phyloP scores from a whole-genome alignment of 2,888 invertebrate genomes.

The Plebejus melissa region DNA sequence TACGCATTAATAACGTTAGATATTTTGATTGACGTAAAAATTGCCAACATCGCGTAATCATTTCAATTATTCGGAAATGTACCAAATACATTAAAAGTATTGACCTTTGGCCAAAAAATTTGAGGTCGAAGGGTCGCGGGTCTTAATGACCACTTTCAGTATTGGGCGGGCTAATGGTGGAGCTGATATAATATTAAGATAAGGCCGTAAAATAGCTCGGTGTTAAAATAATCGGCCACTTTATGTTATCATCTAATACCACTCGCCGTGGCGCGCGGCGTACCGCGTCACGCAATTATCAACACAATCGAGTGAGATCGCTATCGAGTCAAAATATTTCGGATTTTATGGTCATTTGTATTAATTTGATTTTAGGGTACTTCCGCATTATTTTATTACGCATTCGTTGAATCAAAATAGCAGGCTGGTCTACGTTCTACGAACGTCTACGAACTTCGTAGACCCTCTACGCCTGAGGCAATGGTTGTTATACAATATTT shows the following conservation, averaged over 20 bases:
- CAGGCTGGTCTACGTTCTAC: neutral
- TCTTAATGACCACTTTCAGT: conserved; percentile 28
- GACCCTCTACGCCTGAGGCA: neutral
- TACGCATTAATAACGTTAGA: neutral
- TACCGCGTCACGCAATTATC: conserved; percentile 25
- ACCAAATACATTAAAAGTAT: conserved; percentile 8
- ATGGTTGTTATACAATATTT: neutral
- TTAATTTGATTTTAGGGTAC: neutral
- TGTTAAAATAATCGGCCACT: conserved; percentile 27
- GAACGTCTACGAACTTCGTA: conserved; percentile 13
- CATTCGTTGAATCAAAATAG: neutral
- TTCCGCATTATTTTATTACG: neutral
- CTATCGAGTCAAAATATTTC: conserved; percentile 9
- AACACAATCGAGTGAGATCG: conserved; percentile 6
- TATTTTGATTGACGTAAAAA: neutral
- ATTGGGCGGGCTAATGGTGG: conserved; percentile 29
- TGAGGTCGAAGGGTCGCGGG: conserved; percentile 2
- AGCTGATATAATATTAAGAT: conserved; percentile 34
- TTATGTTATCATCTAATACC: conserved; percentile 24
- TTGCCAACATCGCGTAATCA: neutral
- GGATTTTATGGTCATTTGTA: conserved; percentile 2
- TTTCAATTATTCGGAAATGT: conserved; percentile 15
- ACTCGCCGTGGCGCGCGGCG: conserved; percentile 16
- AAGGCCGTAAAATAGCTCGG: conserved; percentile 28
- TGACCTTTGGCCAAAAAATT: conserved; percentile 16